Evolutionary conservation across 2,113 vertebrate genomes (phyloP), one percentile per base, ranked within the genome.

Genomic region (Bos javanicus): DNA sequence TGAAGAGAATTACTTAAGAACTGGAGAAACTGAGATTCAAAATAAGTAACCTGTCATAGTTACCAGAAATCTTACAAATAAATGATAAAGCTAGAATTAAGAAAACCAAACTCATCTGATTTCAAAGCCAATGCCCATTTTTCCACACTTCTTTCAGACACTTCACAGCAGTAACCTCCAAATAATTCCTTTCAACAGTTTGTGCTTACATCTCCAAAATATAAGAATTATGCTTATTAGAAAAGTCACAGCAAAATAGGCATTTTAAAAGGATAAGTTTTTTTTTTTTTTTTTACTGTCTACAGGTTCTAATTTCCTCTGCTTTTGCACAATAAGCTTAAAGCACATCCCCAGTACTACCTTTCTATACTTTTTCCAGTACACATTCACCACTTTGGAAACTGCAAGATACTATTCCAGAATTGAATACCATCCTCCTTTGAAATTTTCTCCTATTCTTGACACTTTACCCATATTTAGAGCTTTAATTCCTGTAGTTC

Each of bases 1-100:
- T 52, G n/a, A 86, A 93, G 76, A 84, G 17, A 90, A 57, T 90
- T 94, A 93, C 28, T 81, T 95, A 91, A 81, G 78, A 94, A 90
- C 0, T 76, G 15, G 76, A 80, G 10, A 97, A 91, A 83, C 2
- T 43, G 46, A 91, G 7, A 30, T 84, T 96, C 43, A 88, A 94
- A 97, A 92, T 57, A 85, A 71, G 84, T 54, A 94, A 94, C 16
- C 71, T 94, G 50, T 28, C 43, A 43, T 28, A 52, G 36, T 46
- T 59, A 84, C 21, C 39, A 87, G 52, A 95, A 83, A 94, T 6
- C 6, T 56, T 74, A 6, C n/a, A 71, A 11, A 71, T 67, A 88
- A 88, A 50, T 71, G 83, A 88, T 21, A 86, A 36, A 39, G 36
- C 21, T 74, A 95, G 21, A 87, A 87, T 92, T 94, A 89, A 7